phyloP scores from a whole-genome alignment of 2,113 vertebrate genomes.

The Erinaceus europaeus region DNA sequence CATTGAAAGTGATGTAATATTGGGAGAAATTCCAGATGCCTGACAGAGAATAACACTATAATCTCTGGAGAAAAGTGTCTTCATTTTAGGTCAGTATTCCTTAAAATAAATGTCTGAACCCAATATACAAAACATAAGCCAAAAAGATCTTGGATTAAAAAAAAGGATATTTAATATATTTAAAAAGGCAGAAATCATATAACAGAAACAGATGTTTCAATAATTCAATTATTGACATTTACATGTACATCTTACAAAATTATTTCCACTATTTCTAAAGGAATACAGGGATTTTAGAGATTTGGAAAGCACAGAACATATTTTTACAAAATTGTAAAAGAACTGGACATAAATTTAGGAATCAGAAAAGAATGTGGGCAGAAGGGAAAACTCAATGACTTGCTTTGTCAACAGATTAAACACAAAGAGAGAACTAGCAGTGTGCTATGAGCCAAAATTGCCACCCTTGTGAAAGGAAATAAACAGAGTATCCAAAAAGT shows the following conservation, averaged over 20 bases:
- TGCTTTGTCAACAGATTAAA: neutral
- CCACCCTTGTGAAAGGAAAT: neutral
- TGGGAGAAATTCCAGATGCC: neutral
- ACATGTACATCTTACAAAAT: neutral
- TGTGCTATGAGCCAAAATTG: neutral
- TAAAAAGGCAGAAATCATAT: neutral
- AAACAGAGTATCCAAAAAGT: neutral
- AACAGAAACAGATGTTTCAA: neutral
- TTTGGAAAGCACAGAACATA: neutral
- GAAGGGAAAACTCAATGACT: neutral
- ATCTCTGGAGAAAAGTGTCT: neutral
- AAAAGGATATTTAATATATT: neutral
- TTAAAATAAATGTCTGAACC: conserved; percentile 3
- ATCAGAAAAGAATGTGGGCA: neutral
- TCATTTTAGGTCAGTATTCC: neutral
- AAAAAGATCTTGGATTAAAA: neutral
- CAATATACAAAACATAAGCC: neutral
- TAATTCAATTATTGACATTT: conserved; percentile 6
- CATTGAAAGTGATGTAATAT: neutral
- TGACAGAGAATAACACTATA: neutral
- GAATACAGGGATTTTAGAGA: neutral
- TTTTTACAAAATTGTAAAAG: neutral
- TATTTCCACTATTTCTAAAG: neutral
- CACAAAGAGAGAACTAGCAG: neutral
- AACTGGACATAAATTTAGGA: neutral